Base-by-base conservation (phyloP, 2,113 vertebrate genomes). In the Eretmochelys imbricata region DNA sequence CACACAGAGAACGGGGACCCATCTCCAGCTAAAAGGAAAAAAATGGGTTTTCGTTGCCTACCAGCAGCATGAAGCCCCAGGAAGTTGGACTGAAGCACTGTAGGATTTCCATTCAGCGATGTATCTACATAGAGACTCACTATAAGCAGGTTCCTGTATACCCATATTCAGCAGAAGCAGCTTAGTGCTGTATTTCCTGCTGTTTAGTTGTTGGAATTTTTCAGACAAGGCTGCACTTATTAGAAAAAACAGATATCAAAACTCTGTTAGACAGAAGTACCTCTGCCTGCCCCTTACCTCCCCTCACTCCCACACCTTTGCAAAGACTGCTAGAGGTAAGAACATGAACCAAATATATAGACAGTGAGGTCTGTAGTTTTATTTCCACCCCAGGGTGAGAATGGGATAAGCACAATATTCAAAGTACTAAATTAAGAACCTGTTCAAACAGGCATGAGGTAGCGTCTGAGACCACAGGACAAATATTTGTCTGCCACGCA, bases 371-470 rank as follows among this genome's bases (percentile, higher is more conserved):
- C 46, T 3, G 10, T 75, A 80, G 51, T 31, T 88, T 78, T 50
- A 12, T 82, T 87, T 82, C 29, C 89, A 93, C 86, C 65, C 76
- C 84, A 79, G 80, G 85, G 90, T 95, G 92, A 90, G 95, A 96
- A 96, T 94, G 93, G 97, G 82, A 91, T 95, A 96, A 97, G 94
- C 87, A 84, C 76, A 54, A 2, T 62, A 86, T 97, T 96, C 94
- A 95, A 95, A 93, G 89, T 81, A 51, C 88, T 88, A 85, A 81
- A 97, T 75, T 82, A 97, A 95, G 91, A 97, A 96, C 96, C 97
- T 96, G 94, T 92, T 92, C 97, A 97, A 98, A 97, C 90, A 96
- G 95, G 88, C 96, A 94, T 98, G 97, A 98, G 97, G 97, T 98
- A 98, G 97, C 0, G 96, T 98, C 98, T 98, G 95, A 96, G 95